Evolutionary conservation across 2,113 vertebrate genomes (phyloP).

Genomic region (Coreoperca whiteheadi): DNA sequence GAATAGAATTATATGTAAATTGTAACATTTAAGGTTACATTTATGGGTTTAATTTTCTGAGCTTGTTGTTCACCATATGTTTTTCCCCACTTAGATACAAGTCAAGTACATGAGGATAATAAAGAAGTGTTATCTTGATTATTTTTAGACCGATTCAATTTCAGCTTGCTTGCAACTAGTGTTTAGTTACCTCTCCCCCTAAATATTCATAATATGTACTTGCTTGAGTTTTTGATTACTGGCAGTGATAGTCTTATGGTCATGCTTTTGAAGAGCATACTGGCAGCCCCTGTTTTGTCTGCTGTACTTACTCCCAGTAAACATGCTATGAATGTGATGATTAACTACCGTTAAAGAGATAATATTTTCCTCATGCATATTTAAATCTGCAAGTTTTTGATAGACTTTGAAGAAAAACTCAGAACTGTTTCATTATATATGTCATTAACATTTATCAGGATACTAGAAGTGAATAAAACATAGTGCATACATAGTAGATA

Average conservation of each 20-base stretch:
- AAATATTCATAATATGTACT: slow-evolving; percentile 23
- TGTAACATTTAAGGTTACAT: neutral
- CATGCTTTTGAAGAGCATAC: neutral
- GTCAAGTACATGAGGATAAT: neutral
- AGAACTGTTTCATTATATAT: neutral
- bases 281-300: neutral
- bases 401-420: neutral
- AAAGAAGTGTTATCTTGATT: slow-evolving; percentile 8
- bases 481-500: neutral
- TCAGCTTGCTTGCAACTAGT: neutral
- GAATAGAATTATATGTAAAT: neutral
- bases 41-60: neutral
- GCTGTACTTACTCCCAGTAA: neutral
- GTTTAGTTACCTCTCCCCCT: neutral
- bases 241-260: neutral
- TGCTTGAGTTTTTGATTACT: slow-evolving; percentile 5
- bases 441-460: slow-evolving; percentile 24
- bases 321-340: slow-evolving; percentile 1
- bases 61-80: neutral
- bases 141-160: neutral
- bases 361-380: slow-evolving; percentile 12
- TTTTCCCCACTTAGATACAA: neutral
- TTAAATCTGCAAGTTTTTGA: slow-evolving; percentile 17
- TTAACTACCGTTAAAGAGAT: slow-evolving; percentile 14
- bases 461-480: neutral